Conservation (phyloP, 2,888 invertebrate species). For the Meteorus cinctellus region DNA sequence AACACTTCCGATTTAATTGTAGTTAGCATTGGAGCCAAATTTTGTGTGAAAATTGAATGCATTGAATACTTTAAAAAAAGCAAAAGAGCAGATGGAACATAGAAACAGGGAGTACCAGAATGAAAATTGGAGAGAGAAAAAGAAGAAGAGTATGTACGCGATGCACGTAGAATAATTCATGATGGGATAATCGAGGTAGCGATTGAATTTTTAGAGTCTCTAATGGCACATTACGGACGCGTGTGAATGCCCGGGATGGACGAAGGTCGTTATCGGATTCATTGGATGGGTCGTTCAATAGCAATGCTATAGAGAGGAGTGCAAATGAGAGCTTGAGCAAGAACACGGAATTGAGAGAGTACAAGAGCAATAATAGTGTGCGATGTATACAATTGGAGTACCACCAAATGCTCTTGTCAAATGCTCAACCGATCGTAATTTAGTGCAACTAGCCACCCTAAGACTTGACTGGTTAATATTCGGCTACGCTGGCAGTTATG, state of each 20-base stretch:
- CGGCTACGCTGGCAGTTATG: too few relatives aligned
- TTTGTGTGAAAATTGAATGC: not conserved
- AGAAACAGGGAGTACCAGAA: too few relatives aligned
- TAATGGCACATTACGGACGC: constrained; percentile 36
- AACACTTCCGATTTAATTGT: too few relatives aligned
- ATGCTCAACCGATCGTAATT: too few relatives aligned
- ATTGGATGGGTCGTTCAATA: constrained; percentile 42
- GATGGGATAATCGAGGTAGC: constrained; percentile 38
- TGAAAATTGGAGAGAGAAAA: not conserved
- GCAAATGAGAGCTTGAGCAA: constrained; percentile 34
- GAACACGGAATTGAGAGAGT: constrained; percentile 40
- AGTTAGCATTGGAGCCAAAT: too few relatives aligned
- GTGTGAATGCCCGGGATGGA: constrained; percentile 22
- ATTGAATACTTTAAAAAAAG: not conserved
- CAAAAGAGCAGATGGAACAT: not conserved
- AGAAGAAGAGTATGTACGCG: not conserved
- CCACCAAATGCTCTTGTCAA: too few relatives aligned
- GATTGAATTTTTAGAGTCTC: constrained; percentile 40
- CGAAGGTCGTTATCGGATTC: constrained; percentile 43
- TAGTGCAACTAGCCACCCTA: too few relatives aligned
- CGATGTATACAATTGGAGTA: too few relatives aligned
- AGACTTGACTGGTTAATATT: too few relatives aligned
- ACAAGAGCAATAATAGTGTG: not conserved
- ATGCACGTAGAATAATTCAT: constrained; percentile 35
- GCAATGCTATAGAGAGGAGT: constrained; percentile 36